Evolutionary conservation across 37 sponge, comb jelly and placozoan genomes (phyloP), one percentile per base, ranked within the genome.

Genomic region (Ephydatia muelleri): DNA sequence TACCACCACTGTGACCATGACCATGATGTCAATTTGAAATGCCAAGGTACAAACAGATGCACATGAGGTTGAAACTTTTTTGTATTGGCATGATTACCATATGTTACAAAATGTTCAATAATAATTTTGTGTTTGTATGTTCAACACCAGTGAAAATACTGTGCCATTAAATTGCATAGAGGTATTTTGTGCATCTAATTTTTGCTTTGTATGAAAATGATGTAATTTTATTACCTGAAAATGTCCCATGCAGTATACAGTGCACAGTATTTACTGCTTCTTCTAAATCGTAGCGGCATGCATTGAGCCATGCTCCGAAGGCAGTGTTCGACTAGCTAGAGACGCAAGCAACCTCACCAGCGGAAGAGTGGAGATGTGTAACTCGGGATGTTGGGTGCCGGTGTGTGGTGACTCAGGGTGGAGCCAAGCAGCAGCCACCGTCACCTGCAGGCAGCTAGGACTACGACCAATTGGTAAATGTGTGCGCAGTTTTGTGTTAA

Each of bases 371-470:
- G 73, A 72, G 19, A 72, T 72, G 33, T 72, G 73, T n/a, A 35
- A 35, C 16, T 12, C 13, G 31, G 33, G 33, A 32, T 34, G 33
- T 12, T 72, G 73, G 73, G 73, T 72, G 16, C 33, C 33, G 1
- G 73, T 72, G 73, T 72, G 73, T 13, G 33, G 33, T 48, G 57
- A 38, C 40, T 3, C 5, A 47, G 65, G 64, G 31, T 78, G 79
- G 79, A 47, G 27, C 27, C 22, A 16, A 23, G 19, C 29, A n/a
- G 65, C 38, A 27, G 64, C 64, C 0, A 16, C 30, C 21, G 65
- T 78, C 21, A 28, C 40, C 57, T 78, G 79, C 30, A 38, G 65
- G 26, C 30, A 78, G 27, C 48, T 64, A 19, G 79, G 79, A 78
- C 23, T 73, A 22, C 22, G 22, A 35, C 16, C 74, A 34, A 34